A percentile compares a stretch with the other conserved stretches of the same genome.
phyloP scores from a whole-genome alignment of 2,888 invertebrate genomes.

The Lithophane semibrunnea region DNA sequence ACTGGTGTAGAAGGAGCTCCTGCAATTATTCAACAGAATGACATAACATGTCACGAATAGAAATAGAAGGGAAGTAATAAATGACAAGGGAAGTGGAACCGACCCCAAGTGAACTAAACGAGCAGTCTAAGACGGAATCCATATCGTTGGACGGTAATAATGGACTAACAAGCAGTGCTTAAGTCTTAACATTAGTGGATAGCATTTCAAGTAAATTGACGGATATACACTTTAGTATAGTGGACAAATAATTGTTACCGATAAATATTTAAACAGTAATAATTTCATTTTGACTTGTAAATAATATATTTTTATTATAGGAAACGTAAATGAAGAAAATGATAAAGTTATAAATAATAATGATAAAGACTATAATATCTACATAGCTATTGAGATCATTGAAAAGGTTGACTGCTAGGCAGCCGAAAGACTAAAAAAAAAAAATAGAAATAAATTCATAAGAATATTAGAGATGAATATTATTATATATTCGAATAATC shows the following conservation, averaged over 20 bases:
- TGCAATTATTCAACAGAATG: not conserved
- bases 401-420: conserved; percentile 37
- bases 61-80: not conserved
- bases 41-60: not conserved
- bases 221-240: conserved; percentile 33
- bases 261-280: conserved; percentile 2
- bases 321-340: not conserved
- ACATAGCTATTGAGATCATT: conserved; percentile 42
- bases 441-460: not conserved
- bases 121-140: conserved; percentile 81
- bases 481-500: conserved; percentile 9
- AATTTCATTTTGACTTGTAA: conserved; percentile 31
- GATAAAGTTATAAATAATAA: not conserved
- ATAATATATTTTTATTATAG: conserved; percentile 18
- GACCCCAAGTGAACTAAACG: conserved; percentile 53
- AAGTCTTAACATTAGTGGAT: conserved; percentile 63
- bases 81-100: conserved; percentile 12
- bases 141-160: conserved; percentile 80
- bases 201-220: conserved; percentile 60
- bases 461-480: not conserved
- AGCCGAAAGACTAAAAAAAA: conserved; percentile 26
- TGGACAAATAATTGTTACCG: not conserved
- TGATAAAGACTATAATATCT: conserved; percentile 11
- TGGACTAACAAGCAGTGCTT: conserved; percentile 81
- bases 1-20: not conserved